These are phyloP conservation scores for Aphidius colemani DNA, from an alignment of 2,888 invertebrate genomes.

Conservation along the genomic window DNA sequence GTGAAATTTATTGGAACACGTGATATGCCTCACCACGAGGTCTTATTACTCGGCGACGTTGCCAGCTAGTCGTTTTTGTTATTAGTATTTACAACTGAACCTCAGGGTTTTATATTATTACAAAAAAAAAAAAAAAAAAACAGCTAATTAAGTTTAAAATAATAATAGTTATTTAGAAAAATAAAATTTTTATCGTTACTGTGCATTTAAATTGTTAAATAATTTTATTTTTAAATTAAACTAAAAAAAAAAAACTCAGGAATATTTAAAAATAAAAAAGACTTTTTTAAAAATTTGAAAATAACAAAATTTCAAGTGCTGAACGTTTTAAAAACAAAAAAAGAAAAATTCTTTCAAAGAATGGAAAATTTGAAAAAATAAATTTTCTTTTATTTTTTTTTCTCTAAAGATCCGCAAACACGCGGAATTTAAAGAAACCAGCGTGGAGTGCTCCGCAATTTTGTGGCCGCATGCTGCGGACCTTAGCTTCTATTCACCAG, in stretches of 20 bases:
- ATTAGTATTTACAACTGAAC: not conserved
- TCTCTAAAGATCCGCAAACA: constrained; percentile 49
- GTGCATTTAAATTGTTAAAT: not conserved
- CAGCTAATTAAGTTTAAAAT: too few relatives aligned
- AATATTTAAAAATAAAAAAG: not conserved
- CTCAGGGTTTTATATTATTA: not conserved
- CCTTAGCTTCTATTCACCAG: constrained; percentile 56
- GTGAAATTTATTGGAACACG: constrained; percentile 3
- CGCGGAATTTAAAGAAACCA: constrained; percentile 54
- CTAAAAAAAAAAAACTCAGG: not conserved
- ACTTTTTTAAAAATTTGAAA: not conserved
- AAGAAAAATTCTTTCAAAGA: not conserved
- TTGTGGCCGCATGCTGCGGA: constrained; percentile 59
- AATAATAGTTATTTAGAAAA: too few relatives aligned
- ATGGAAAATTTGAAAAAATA: constrained; percentile 16
- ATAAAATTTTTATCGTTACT: not conserved
- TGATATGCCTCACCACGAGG: constrained; percentile 10
- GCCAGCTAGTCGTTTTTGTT: constrained; percentile 8
- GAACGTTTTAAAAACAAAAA: not conserved
- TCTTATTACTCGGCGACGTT: not conserved
- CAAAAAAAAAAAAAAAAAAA: too few relatives aligned
- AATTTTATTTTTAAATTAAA: too few relatives aligned
- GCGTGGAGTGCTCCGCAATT: constrained; percentile 58
- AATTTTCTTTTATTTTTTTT: not conserved
- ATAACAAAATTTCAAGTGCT: not conserved